These are phyloP conservation scores for Leucophora obtusa DNA, from an alignment of 2,888 invertebrate genomes.

Conservation along the genomic window DNA sequence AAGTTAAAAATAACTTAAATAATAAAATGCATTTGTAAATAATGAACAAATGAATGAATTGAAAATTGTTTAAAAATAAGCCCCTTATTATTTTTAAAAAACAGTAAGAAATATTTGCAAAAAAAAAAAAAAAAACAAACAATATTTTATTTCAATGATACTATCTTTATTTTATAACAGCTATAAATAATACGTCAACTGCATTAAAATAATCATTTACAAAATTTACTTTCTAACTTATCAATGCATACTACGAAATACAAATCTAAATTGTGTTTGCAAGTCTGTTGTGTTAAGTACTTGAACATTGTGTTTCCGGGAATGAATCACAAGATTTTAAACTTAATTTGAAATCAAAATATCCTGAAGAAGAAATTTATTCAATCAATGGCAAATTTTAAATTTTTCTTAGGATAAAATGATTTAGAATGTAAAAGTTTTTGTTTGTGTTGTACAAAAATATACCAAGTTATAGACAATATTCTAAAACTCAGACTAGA, in stretches of 20 bases:
- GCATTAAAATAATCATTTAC: background rate
- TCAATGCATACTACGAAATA: background rate
- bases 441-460: too few relatives aligned
- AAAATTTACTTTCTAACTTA: background rate
- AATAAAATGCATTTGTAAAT: background rate
- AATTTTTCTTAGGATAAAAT: too few relatives aligned
- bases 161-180: background rate
- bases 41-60: background rate
- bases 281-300: background rate
- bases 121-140: too few relatives aligned
- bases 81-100: background rate
- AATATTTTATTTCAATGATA: background rate
- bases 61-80: background rate
- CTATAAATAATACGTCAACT: background rate
- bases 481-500: too few relatives aligned
- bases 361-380: too few relatives aligned
- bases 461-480: too few relatives aligned
- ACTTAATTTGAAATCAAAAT: too few relatives aligned
- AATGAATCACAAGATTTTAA: conserved; percentile 19
- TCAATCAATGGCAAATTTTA: too few relatives aligned
- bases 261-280: background rate
- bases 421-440: too few relatives aligned
- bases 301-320: conserved; percentile 19
- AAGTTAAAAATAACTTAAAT: background rate
- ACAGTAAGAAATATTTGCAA: conserved; percentile 3